These are phyloP conservation scores for Euwallacea similis DNA, from an alignment of 1,140 invertebrate genomes.

Conservation along the genomic window DNA sequence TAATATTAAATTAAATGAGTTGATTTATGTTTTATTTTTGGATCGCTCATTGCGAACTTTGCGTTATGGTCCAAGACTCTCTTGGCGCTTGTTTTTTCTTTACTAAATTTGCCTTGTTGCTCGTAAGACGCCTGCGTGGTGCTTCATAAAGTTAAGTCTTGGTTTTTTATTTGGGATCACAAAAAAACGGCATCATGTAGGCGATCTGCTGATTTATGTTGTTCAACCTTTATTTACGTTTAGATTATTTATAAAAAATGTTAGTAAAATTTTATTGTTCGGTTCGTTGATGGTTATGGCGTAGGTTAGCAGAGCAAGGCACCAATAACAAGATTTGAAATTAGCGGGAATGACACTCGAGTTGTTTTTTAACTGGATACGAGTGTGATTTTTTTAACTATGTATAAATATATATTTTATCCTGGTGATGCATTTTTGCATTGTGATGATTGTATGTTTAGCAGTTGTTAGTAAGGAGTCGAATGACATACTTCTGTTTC, in stretches of 20 bases:
- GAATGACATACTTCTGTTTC: slow-evolving; percentile 51
- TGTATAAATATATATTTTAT: slow-evolving; percentile 76
- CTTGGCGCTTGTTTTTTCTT: slow-evolving; percentile 30
- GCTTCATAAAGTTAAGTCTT: background rate
- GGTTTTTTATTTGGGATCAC: no score
- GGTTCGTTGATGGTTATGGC: background rate
- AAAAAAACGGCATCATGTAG: no score
- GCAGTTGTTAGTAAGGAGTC: slow-evolving; percentile 68
- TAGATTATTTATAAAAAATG: no score
- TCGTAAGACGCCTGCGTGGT: background rate
- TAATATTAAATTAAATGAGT: slow-evolving; percentile 36
- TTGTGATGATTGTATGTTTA: slow-evolving; percentile 74
- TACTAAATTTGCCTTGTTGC: slow-evolving; percentile 17
- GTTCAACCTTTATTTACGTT: background rate
- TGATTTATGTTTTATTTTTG: slow-evolving; percentile 38
- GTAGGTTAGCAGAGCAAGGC: slow-evolving; percentile 16
- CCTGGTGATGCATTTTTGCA: slow-evolving; percentile 75
- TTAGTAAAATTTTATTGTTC: background rate
- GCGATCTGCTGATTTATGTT: slow-evolving; percentile 3
- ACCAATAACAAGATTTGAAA: slow-evolving; percentile 14
- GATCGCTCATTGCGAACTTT: slow-evolving; percentile 4
- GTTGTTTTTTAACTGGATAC: slow-evolving; percentile 16
- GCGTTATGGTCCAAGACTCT: slow-evolving; percentile 17
- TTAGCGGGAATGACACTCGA: slow-evolving; percentile 20
- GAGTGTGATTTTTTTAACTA: slow-evolving; percentile 67